Base-by-base conservation (phyloP, 1,140 invertebrate genomes). In the Helicoverpa zea region DNA sequence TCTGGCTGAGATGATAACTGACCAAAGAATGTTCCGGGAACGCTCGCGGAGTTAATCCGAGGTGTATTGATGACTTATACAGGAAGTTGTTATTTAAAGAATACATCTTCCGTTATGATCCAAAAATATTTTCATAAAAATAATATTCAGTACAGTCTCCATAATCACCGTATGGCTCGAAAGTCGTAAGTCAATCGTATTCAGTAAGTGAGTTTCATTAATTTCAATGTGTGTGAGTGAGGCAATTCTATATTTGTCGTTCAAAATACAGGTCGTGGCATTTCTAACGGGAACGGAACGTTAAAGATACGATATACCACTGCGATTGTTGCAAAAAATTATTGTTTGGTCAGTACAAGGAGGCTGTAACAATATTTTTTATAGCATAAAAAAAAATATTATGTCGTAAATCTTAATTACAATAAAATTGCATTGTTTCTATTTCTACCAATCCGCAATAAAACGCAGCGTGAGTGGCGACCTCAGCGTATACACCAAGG, bases 401-500 rank as follows among this genome's bases (percentile, higher is more conserved):
- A n/a, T 16, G 16, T 49, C 7, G 35, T 49, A n/a, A 10, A 49
- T 49, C 16, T 66, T 23, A 59, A 5, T 58, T 18, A 18, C 16
- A 29, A 2, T 29, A 18, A 4, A 13, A 23, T 23, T 23, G 23
- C 56, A 18, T 18, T 23, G 56, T 58, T 18, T 49, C 43, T 49
- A 43, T 11, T 18, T 14, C 10, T 12, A 49, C 63, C 16, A n/a
- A 49, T 49, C 43, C n/a, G 63, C 18, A 49, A 64, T 64, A 49
- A 66, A 66, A 49, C 63, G 63, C 51, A 54, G 12, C 47, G 49
- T 54, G 18, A 52, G 49, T n/a, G 4, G 66, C 47, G 23, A 70
- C 52, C 70, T 73, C 52, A 73, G 52, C 84, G 61, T 78, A 84
- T 84, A 83, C 80, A 73, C 79, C 83, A 84, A 89, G 84, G 84